A percentile compares a stretch with the other conserved stretches of the same genome.
Evolutionary conservation across 2,113 vertebrate species (phyloP).

Genomic region (Pogona vitticeps): DNA sequence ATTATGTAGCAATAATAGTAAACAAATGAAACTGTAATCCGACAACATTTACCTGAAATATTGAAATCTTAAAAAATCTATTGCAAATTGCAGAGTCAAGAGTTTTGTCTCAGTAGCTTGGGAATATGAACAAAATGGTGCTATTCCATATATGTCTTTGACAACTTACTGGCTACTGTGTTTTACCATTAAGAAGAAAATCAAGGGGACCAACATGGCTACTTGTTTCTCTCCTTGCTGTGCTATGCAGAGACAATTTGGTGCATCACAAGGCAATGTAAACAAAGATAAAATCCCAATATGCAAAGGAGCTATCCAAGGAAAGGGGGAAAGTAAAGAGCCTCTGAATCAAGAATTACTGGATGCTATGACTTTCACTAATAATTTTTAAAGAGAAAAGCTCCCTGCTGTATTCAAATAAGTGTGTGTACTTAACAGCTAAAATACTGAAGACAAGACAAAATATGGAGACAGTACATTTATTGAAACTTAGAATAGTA

Average conservation of each 20-base stretch:
- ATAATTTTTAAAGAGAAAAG: not conserved
- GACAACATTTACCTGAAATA: not conserved
- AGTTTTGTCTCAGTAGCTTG: no score
- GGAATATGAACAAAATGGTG: no score
- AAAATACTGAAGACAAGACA: not conserved
- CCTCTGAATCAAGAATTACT: accelerated
- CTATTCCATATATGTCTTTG: no score
- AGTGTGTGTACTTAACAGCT: not conserved
- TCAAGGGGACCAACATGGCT: not conserved
- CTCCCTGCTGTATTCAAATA: not conserved
- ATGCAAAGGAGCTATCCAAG: no score
- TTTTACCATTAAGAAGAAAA: not conserved
- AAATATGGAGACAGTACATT: constrained; percentile 29
- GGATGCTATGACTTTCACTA: accelerated
- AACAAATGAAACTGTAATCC: no score
- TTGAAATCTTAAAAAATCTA: not conserved
- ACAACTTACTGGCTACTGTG: not conserved
- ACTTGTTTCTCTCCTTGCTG: not conserved
- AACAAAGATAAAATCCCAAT: accelerated
- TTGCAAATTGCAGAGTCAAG: not conserved
- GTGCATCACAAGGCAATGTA: not conserved
- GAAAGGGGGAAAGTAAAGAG: not conserved
- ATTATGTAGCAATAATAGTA: no score
- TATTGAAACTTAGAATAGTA: constrained; percentile 43
- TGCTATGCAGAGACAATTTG: not conserved